Percentiles rank a stretch among this genome's conserved stretches.
phyloP scores from a whole-genome alignment of 2,113 vertebrate species.

The Rhinolophus sinicus region DNA sequence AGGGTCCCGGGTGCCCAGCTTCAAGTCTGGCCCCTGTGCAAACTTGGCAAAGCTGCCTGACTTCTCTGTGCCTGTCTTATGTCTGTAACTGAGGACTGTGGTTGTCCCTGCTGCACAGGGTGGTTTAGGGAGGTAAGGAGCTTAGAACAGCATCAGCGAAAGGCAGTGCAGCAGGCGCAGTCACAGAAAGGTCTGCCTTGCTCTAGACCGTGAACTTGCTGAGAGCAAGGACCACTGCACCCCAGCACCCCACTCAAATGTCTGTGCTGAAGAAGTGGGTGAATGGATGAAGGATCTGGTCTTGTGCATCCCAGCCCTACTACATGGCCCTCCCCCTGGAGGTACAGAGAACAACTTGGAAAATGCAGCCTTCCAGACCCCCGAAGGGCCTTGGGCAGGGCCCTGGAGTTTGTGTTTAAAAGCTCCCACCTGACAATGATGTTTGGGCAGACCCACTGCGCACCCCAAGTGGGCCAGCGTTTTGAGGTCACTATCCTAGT shows the following conservation, averaged over 20 bases:
- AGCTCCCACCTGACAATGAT: not conserved
- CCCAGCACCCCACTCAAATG: rapidly evolving
- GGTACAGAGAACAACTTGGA: not conserved
- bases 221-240: rapidly evolving
- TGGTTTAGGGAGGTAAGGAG: not conserved
- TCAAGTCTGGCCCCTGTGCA: not conserved
- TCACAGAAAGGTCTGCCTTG: not conserved
- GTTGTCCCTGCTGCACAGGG: too few species aligned
- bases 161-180: rapidly evolving
- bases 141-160: not conserved
- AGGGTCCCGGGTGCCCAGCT: rapidly evolving
- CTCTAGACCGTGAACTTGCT: rapidly evolving
- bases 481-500: not conserved
- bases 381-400: rapidly evolving
- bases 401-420: not conserved
- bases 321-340: rapidly evolving
- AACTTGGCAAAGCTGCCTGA: not conserved
- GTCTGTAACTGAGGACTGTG: not conserved
- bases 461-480: rapidly evolving
- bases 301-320: not conserved
- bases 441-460: rapidly evolving
- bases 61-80: not conserved
- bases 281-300: not conserved
- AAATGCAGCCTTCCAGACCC: not conserved
- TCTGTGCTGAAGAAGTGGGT: not conserved